Conservation (phyloP, 2,113 vertebrate species). For the Phyllopteryx taeniolatus region DNA sequence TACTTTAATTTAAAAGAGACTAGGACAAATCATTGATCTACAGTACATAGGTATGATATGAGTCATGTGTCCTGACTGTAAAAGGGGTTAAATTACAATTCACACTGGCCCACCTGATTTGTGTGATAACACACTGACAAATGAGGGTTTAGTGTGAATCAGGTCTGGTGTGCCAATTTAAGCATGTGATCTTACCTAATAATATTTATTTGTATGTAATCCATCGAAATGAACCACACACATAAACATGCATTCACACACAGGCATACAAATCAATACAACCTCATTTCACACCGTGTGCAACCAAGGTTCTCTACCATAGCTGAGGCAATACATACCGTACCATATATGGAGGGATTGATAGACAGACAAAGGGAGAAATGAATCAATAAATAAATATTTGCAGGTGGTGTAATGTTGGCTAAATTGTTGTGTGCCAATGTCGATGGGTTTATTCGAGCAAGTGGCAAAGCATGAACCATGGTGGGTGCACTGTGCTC, state of each 20-base stretch:
- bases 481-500: too few relatives aligned
- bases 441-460: too few relatives aligned
- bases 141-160: neutral
- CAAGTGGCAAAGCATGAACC: too few relatives aligned
- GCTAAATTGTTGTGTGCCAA: too few relatives aligned
- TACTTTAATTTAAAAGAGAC: conserved; percentile 1
- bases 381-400: conserved; percentile 12
- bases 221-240: neutral
- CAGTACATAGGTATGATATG: neutral
- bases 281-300: conserved; percentile 65
- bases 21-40: conserved; percentile 10
- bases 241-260: conserved; percentile 22
- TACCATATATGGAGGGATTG: conserved; percentile 5
- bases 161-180: neutral
- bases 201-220: neutral
- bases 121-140: neutral
- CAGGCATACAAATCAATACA: conserved; percentile 55
- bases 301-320: conserved; percentile 44
- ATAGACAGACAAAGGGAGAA: neutral
- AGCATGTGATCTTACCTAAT: neutral
- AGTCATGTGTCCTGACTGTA: neutral
- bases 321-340: conserved; percentile 35
- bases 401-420: neutral
- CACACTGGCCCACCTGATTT: neutral
- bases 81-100: neutral